A percentile compares a stretch with the other conserved stretches of the same genome.
phyloP scores from a whole-genome alignment of 1,140 invertebrate genomes.

The Solen grandis region DNA sequence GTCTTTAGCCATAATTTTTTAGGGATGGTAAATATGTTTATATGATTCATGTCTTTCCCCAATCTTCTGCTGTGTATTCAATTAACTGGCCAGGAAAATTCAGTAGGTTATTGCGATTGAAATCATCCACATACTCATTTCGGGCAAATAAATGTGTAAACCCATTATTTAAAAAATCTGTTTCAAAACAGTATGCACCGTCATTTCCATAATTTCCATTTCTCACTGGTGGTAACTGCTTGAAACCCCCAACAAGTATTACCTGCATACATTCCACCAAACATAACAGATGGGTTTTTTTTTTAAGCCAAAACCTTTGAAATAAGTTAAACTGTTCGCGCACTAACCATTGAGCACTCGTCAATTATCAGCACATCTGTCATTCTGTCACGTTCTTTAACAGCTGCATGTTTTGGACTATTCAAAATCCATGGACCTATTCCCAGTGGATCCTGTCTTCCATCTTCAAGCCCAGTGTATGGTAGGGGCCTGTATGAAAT shows the following conservation, averaged over 20 bases:
- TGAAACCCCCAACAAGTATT: constrained; percentile 52
- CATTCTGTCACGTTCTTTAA: constrained; percentile 1
- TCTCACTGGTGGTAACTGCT: constrained; percentile 40
- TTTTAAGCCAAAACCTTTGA: constrained; percentile 40
- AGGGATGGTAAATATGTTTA: constrained; percentile 12
- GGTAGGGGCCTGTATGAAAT: no score
- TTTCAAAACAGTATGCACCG: constrained; percentile 36
- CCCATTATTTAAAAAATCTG: no score
- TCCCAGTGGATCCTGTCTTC: background rate
- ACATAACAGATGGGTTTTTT: constrained; percentile 12
- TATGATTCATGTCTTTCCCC: background rate
- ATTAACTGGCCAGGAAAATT: background rate
- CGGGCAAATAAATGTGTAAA: constrained; percentile 46
- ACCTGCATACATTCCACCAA: constrained; percentile 46
- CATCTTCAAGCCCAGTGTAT: constrained; percentile 36
- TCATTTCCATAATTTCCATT: constrained; percentile 45
- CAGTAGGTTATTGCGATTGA: constrained; percentile 24
- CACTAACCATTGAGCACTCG: constrained; percentile 53
- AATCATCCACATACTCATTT: constrained; percentile 48
- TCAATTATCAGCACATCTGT: constrained; percentile 37
- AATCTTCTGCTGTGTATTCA: background rate
- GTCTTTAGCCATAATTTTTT: constrained; percentile 25
- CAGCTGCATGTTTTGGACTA: constrained; percentile 6
- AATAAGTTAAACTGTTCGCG: constrained; percentile 31
- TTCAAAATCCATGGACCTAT: background rate